Base-by-base conservation (phyloP, 2,113 vertebrate genomes). In the Catharus fuscescens region DNA sequence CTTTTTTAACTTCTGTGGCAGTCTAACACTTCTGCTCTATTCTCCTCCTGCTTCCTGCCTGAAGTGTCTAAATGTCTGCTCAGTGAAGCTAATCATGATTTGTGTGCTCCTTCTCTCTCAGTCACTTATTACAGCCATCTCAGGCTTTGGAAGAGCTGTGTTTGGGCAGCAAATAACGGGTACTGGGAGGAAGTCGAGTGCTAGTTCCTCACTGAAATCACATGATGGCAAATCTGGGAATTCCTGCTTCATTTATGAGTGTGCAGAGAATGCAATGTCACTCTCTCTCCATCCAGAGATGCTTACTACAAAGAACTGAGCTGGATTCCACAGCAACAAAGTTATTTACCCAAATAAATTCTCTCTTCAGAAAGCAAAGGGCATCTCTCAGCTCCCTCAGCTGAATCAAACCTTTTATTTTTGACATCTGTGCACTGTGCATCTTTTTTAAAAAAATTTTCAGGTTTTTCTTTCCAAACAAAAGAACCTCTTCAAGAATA, bases 191-290 rank as follows among this genome's bases (percentile, higher is more conserved):
- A 94, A 95, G 82, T 44, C 4, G 26, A 96, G 64, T 78, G 85
- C 70, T 95, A 71, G 93, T 66, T 93, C 81, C 95, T 90, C 96
- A 84, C 80, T 96, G 94, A 72, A 91, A 92, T 97, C 97, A 97
- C 95, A 94, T 97, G 97, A 97, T 92, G 76, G 82, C 67, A 96
- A 91, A 96, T 89, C 96, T 95, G 88, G 78, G 95, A 96, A 97
- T 96, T 97, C 92, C 93, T 97, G 87, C 92, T 96, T 92, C 95
- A 95, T 88, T 97, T 97, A 87, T 73, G 94, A 95, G 91, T 38
- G 67, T 90, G 81, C 85, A 79, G 62, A 85, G 78, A 88, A 80
- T 78, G 80, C 84, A 87, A 92, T 92, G 94, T 90, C 89, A 97
- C 85, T 96, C 79, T 74, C 86, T 94, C 86, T 56, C 61, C 64